Base-by-base conservation (phyloP, 1,140 invertebrate genomes). In the Pygmarrhopalites habei region DNA sequence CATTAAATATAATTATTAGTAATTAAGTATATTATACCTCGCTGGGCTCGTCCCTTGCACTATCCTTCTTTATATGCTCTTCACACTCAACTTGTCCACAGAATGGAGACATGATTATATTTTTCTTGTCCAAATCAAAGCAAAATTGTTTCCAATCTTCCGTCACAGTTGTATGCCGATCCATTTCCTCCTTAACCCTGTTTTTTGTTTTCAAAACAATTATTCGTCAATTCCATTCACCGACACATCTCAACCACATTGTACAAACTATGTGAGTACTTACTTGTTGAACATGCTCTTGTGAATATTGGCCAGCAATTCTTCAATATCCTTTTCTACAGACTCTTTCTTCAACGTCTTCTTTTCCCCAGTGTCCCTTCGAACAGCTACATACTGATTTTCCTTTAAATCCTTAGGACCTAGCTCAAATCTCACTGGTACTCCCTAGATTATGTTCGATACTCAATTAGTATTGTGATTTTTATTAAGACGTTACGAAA, bases 31-130 rank as follows among this genome's bases (percentile, higher is more conserved):
- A n/a, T n/a, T n/a, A n/a, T n/a, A n/a, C n/a, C 71, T 93, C 90
- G n/a, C 71, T 63, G 17, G 70, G 56, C 53, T 71, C 70, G 72
- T 82, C 89, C 85, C 85, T 87, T n/a, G 91, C 87, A 77, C 92
- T 98, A 60, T 95, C 90, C 64, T 92, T 86, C 79, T 99, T 99
- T 73, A 99, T 98, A 51, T 82, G 84, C 59, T 98, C 95, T 76
- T 99, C 97, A 74, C 97, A 99, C 0, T 79, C 73, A 19, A 79
- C 82, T 0, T 85, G 83, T 4, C 93, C 95, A 78, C 97, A 99
- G 80, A 98, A 99, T n/a, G 96, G 95, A 23, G 91, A 81, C 57
- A 95, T 75, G 53, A 99, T 81, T 1, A 99, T 83, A 75, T 90
- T 92, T 72, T 94, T 96, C 29, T 87, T 78, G 69, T 99, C 92